These are phyloP conservation scores for Pristiophorus japonicus DNA, from an alignment of 2,113 vertebrate species.

Conservation along the genomic window DNA sequence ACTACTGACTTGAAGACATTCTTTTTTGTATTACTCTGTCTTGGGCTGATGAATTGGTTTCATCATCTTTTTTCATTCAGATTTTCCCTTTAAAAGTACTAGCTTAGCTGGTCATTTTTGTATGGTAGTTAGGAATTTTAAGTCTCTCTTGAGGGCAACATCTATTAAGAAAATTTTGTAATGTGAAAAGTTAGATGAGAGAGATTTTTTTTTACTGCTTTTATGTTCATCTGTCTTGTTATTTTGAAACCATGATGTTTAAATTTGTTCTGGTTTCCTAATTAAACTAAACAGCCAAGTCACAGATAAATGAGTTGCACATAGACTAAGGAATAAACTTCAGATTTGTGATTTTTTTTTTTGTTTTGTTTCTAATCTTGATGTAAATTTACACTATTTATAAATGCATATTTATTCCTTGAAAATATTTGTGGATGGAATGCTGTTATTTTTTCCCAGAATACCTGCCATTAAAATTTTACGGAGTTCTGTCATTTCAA, in stretches of 20 bases:
- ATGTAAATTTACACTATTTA: constrained; percentile 99
- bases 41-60: constrained; percentile 75
- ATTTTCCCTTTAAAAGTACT: constrained; percentile 71
- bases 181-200: constrained; percentile 81
- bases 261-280: constrained; percentile 71
- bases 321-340: constrained; percentile 93
- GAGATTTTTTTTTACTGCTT: constrained; percentile 70
- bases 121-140: constrained; percentile 82
- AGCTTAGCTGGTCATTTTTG: constrained; percentile 85
- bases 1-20: constrained; percentile 92
- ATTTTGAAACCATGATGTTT: constrained; percentile 68
- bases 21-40: constrained; percentile 73
- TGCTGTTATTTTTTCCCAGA: constrained; percentile 96
- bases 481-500: constrained; percentile 95
- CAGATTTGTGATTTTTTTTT: constrained; percentile 86
- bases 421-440: constrained; percentile 99
- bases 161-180: constrained; percentile 58
- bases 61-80: constrained; percentile 53
- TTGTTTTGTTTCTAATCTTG: constrained; percentile 90
- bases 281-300: constrained; percentile 80
- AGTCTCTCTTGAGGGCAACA: constrained; percentile 67
- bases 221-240: constrained; percentile 77
- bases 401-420: constrained; percentile 99
- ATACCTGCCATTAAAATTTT: constrained; percentile 98
- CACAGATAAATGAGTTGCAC: constrained; percentile 94